Conservation (phyloP, 2,888 invertebrate genomes). For the Erebia ligea region DNA sequence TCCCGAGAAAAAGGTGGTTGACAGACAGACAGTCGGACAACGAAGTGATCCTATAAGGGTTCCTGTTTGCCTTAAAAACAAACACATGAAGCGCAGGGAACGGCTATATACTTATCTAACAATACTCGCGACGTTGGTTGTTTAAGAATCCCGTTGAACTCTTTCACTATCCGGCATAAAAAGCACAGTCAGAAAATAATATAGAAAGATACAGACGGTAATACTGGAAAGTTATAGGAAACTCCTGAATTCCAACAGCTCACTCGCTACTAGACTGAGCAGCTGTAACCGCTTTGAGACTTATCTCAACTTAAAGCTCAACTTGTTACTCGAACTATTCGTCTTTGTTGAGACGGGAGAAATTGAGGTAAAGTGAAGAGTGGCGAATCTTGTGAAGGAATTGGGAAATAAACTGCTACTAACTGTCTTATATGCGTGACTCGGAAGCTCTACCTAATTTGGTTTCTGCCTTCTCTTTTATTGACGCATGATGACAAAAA, state of each 20-base stretch:
- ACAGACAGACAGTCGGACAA: too few relatives aligned
- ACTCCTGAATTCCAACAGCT: neutral
- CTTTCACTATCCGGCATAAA: too few relatives aligned
- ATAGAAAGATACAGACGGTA: neutral
- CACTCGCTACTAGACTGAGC: conserved; percentile 4
- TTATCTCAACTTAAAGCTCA: conserved; percentile 17
- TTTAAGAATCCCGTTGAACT: too few relatives aligned
- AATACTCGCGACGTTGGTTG: too few relatives aligned
- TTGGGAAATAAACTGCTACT: neutral
- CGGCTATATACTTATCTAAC: too few relatives aligned
- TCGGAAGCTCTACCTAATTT: neutral
- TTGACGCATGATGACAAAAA: neutral
- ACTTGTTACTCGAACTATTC: conserved; percentile 12
- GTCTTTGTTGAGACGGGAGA: conserved; percentile 16
- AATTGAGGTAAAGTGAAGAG: conserved; percentile 11
- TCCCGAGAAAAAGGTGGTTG: too few relatives aligned
- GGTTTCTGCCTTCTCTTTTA: neutral
- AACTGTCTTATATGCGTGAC: neutral
- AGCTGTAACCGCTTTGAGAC: conserved; percentile 14
- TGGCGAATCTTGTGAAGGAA: conserved; percentile 4
- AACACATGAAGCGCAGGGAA: too few relatives aligned
- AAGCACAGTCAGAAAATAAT: neutral
- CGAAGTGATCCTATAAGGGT: too few relatives aligned
- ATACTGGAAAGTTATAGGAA: neutral
- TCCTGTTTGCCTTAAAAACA: too few relatives aligned